Percentiles rank a stretch among this genome's conserved stretches.
These are phyloP conservation scores for Noctua janthe DNA, from an alignment of 2,888 invertebrate species.

Conservation along the genomic window DNA sequence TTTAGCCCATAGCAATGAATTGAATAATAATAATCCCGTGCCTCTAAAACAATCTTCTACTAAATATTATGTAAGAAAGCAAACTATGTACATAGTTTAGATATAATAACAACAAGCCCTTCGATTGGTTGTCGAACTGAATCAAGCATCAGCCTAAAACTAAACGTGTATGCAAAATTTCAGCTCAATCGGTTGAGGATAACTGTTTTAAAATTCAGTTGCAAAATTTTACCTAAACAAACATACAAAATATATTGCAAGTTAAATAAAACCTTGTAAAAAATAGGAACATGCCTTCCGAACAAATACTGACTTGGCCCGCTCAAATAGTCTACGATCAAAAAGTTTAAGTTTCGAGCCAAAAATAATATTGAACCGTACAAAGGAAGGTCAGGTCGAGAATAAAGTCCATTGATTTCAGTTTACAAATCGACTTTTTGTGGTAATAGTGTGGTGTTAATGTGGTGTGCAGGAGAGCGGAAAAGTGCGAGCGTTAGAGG, in stretches of 20 bases:
- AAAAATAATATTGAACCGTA: slow-evolving; percentile 38
- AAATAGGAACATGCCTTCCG: not conserved
- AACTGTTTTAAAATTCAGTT: not conserved
- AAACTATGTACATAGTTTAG: not conserved
- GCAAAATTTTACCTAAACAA: not conserved
- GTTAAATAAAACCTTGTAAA: not conserved
- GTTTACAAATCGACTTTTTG: slow-evolving; percentile 78
- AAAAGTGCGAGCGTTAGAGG: slow-evolving; percentile 73
- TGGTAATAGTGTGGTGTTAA: slow-evolving; percentile 80
- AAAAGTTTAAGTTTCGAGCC: slow-evolving; percentile 25
- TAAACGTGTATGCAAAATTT: not conserved
- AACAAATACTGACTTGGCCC: slow-evolving; percentile 7
- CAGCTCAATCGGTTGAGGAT: not conserved
- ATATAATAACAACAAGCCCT: not conserved
- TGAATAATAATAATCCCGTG: not conserved
- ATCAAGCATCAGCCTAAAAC: not conserved
- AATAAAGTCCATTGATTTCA: slow-evolving; percentile 75
- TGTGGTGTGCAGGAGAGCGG: slow-evolving; percentile 74
- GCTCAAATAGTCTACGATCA: slow-evolving; percentile 10
- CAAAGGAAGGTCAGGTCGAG: slow-evolving; percentile 38
- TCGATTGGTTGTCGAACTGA: not conserved
- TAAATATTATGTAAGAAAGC: not conserved
- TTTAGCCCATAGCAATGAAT: not conserved
- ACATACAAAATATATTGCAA: not conserved
- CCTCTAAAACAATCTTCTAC: not conserved